Conservation (phyloP, 2,888 invertebrate genomes). For the Lithophane leautieri region DNA sequence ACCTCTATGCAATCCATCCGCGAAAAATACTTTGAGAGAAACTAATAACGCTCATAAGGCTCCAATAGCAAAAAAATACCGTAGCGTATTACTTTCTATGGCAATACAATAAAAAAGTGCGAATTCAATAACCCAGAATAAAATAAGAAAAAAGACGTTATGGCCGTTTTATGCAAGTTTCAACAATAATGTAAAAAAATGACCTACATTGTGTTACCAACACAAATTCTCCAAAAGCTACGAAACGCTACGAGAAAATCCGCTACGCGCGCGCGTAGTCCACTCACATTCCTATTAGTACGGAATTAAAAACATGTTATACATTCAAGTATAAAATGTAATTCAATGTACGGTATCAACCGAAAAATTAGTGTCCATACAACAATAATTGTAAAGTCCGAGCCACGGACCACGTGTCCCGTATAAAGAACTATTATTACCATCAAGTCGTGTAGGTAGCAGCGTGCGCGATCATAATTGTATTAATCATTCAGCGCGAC, state of each 20-base stretch:
- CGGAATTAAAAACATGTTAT: slow-evolving; percentile 46
- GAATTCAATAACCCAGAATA: slow-evolving; percentile 24
- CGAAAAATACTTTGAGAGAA: slow-evolving; percentile 12
- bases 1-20: neutral
- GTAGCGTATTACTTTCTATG: neutral
- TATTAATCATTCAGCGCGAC: slow-evolving; percentile 90
- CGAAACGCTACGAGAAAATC: slow-evolving; percentile 56
- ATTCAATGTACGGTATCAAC: slow-evolving; percentile 69
- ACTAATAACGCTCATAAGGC: neutral
- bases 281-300: slow-evolving; percentile 39
- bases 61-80: neutral
- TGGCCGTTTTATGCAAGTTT: slow-evolving; percentile 6
- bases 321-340: slow-evolving; percentile 61
- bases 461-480: slow-evolving; percentile 89
- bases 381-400: slow-evolving; percentile 67
- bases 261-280: slow-evolving; percentile 55
- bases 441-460: slow-evolving; percentile 84
- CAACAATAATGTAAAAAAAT: neutral
- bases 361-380: slow-evolving; percentile 70
- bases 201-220: slow-evolving; percentile 1
- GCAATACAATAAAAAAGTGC: slow-evolving; percentile 15
- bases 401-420: slow-evolving; percentile 84
- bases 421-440: slow-evolving; percentile 88
- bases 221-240: slow-evolving; percentile 44
- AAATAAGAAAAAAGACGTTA: slow-evolving; percentile 7